Evolutionary conservation across 2,113 vertebrate species (phyloP).

Genomic region (Orientallactaga bullata): DNA sequence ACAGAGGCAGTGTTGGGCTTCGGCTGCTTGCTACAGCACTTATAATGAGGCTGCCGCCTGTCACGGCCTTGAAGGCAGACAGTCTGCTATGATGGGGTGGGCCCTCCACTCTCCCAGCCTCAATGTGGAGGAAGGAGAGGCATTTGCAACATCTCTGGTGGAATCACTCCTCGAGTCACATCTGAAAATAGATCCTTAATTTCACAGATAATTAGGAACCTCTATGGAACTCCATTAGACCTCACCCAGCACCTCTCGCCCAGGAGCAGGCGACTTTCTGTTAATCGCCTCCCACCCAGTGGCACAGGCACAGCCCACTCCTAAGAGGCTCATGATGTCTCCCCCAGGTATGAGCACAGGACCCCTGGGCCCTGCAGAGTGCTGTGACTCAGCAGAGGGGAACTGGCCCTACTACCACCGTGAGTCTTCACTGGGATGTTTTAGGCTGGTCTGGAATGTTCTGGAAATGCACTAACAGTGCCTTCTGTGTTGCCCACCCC

Average conservation of each 20-base stretch:
- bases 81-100: neutral
- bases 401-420: neutral
- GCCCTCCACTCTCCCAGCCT: neutral
- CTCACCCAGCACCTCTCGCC: accelerated
- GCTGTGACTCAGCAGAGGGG: neutral
- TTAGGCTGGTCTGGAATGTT: neutral
- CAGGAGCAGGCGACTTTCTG: neutral
- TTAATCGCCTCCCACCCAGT: neutral
- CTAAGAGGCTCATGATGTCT: neutral
- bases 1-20: too few relatives aligned
- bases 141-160: neutral
- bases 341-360: neutral
- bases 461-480: neutral
- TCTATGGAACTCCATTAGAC: neutral
- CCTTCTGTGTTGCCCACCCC: neutral
- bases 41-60: neutral
- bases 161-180: neutral
- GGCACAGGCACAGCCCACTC: neutral
- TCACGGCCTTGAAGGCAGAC: neutral
- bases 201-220: conserved; percentile 65
- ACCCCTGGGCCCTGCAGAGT: neutral
- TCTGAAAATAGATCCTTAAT: conserved; percentile 71
- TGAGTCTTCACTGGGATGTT: neutral
- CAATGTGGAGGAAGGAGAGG: neutral
- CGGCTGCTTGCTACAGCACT: neutral